Base-by-base conservation (phyloP, 1,140 invertebrate genomes). In the Drosophila neocordata region DNA sequence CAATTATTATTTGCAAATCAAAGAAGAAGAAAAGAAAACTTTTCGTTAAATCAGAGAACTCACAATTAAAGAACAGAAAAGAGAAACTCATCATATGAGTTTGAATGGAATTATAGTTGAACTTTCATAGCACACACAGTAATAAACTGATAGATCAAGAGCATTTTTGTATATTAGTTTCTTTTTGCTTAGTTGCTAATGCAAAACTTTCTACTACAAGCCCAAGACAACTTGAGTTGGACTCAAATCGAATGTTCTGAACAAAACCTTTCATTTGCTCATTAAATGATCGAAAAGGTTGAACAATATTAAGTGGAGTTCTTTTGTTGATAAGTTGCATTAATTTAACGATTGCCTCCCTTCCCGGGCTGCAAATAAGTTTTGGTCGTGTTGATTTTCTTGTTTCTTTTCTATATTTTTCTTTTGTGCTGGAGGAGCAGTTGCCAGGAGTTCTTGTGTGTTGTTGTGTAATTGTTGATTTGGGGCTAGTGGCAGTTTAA, bases 1-100 rank as follows among this genome's bases (percentile, higher is more conserved):
- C 5, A 31, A 6, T 31, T 37, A 11, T 41, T 37, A 24, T 56
- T 31, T 51, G 57, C 62, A 73, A 55, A 35, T 35, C 27, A 31
- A 31, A 31, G 27, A 31, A 31, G n/a, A n/a, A n/a, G n/a, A 34
- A 35, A 35, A 70, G 64, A 62, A 48, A 65, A 48, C 27, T 24
- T 61, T 53, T 74, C 71, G 57, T 41, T 61, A 41, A 48, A 34
- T 57, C 18, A 38, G n/a, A 15, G 20, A 31, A 55, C 35, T 31
- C 35, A 34, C 15, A 38, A 15, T 65, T 12, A 58, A 59, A 31
- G 22, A 67, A 35, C 9, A 58, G 22, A 20, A 20, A 27, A 67
- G 13, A 59, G 22, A 20, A 55, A 74, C 72, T 37, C 72, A 75
- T 75, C 64, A 62, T 5, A 75, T 75, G 72, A 55, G 71, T 66